Evolutionary conservation across 2,888 invertebrate genomes (phyloP).

Genomic region (Thalpophila matura): DNA sequence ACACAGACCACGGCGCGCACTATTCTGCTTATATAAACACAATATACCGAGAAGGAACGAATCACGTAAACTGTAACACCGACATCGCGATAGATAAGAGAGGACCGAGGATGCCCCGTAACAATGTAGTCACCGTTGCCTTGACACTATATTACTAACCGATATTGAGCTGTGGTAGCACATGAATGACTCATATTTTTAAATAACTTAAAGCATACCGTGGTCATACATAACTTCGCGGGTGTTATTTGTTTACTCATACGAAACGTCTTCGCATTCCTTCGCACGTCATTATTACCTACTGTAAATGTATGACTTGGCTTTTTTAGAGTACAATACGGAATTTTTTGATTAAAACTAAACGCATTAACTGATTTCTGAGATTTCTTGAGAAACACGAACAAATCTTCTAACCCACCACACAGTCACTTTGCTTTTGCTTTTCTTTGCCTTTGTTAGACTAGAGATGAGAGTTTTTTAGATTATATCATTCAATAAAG

Average conservation of each 20-base stretch:
- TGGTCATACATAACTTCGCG: constrained; percentile 41
- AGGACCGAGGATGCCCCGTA: constrained; percentile 47
- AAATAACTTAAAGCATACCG: constrained; percentile 56
- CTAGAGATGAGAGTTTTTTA: no score
- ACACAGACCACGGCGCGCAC: constrained; percentile 26
- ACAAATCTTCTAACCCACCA: no score
- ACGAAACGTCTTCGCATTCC: constrained; percentile 45
- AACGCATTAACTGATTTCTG: no score
- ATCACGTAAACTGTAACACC: constrained; percentile 48
- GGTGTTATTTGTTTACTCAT: constrained; percentile 62
- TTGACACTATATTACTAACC: constrained; percentile 80
- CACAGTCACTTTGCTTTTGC: no score
- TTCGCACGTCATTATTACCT: constrained; percentile 11
- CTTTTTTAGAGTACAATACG: not conserved
- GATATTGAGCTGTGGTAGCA: constrained; percentile 76
- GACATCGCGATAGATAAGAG: constrained; percentile 62
- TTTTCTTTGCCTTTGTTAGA: no score
- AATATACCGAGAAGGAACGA: constrained; percentile 23
- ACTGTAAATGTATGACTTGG: not conserved
- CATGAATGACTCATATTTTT: constrained; percentile 71
- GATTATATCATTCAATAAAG: no score
- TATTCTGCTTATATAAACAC: constrained; percentile 5
- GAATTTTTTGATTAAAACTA: no score
- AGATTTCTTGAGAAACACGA: not conserved
- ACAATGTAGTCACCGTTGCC: constrained; percentile 68